Evolutionary conservation across 2,888 invertebrate species (phyloP).

Genomic region (Spatulosminthurus flaviceps): DNA sequence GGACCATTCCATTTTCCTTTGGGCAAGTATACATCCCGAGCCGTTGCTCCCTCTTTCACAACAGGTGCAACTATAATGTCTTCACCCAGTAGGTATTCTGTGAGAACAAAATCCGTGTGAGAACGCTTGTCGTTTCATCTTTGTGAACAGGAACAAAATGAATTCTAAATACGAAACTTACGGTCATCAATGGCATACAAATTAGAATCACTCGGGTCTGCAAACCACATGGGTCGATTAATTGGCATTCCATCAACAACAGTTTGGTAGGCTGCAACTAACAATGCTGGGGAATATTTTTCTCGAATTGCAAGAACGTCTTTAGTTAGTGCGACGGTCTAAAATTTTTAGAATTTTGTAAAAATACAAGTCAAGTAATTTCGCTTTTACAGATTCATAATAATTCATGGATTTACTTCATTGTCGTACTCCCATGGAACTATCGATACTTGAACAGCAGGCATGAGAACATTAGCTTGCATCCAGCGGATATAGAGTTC

Average conservation of each 20-base stretch:
- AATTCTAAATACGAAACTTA: conserved; percentile 57
- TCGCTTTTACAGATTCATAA: not conserved
- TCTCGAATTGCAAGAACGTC: conserved; percentile 49
- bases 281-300: conserved; percentile 65
- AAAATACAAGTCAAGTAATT: no score
- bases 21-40: conserved; percentile 80
- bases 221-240: conserved; percentile 87
- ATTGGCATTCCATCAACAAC: conserved; percentile 75
- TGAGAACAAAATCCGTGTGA: no score
- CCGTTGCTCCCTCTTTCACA: conserved; percentile 71
- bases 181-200: conserved; percentile 69
- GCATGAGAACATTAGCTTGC: conserved; percentile 80
- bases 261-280: conserved; percentile 71
- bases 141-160: no score
- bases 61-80: conserved; percentile 82
- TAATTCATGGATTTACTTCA: conserved; percentile 67
- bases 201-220: conserved; percentile 74
- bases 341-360: not conserved
- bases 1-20: conserved; percentile 73
- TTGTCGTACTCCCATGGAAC: conserved; percentile 81
- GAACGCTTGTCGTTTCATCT: no score
- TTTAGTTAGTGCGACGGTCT: conserved; percentile 48
- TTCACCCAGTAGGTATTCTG: conserved; percentile 84
- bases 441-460: conserved; percentile 80
- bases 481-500: conserved; percentile 82